These are phyloP conservation scores for Sitobion miscanthi DNA, from an alignment of 1,140 invertebrate species.

Conservation along the genomic window DNA sequence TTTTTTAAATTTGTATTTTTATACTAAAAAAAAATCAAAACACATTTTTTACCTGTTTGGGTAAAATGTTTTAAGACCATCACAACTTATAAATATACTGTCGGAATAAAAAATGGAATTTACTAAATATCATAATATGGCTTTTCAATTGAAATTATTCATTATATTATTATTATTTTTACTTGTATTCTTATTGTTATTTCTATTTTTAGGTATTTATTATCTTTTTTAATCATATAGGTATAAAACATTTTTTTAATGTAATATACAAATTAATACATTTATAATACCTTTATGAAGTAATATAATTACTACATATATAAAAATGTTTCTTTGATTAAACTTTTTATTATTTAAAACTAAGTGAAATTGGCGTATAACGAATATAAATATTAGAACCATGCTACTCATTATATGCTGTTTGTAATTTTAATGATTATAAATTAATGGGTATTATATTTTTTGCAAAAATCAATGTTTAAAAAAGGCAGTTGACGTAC, in stretches of 20 bases:
- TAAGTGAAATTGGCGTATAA: no score
- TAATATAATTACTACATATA: not conserved
- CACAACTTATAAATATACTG: not conserved
- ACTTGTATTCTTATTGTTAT: not conserved
- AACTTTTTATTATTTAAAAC: no score
- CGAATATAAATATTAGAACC: no score
- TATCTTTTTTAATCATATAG: no score
- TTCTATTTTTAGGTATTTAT: no score
- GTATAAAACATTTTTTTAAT: not conserved
- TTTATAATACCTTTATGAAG: not conserved
- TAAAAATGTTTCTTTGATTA: no score
- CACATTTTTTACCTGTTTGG: not conserved
- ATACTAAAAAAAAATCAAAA: not conserved
- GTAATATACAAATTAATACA: not conserved
- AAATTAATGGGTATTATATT: no score
- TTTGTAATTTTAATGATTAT: no score
- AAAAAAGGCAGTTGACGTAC: no score
- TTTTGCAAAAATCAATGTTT: no score
- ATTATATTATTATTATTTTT: not conserved
- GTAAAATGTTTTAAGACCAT: not conserved
- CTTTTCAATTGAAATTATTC: not conserved
- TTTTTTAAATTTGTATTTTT: constrained; percentile 8
- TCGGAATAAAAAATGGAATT: not conserved
- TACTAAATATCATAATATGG: not conserved
- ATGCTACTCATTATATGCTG: no score